These are phyloP conservation scores for Automeris io DNA, from an alignment of 2,888 invertebrate species.

Conservation along the genomic window DNA sequence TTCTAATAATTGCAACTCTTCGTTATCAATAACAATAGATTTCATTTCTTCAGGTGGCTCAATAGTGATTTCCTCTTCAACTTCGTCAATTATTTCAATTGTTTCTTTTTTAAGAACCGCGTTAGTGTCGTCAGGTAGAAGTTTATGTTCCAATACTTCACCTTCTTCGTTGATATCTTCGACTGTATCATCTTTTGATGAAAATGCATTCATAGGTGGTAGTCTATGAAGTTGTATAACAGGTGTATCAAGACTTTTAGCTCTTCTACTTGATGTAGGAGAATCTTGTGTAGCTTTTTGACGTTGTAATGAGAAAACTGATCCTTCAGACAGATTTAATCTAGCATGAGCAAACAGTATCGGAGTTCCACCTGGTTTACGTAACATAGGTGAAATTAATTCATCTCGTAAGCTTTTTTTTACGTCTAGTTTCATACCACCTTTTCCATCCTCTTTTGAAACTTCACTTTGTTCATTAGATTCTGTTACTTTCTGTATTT, in stretches of 20 bases:
- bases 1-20: slow-evolving; percentile 75
- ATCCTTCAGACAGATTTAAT: slow-evolving; percentile 89
- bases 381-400: slow-evolving; percentile 81
- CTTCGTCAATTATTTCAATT: slow-evolving; percentile 69
- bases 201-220: slow-evolving; percentile 90
- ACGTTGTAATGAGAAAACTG: slow-evolving; percentile 85
- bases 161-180: slow-evolving; percentile 84
- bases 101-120: slow-evolving; percentile 40
- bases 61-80: slow-evolving; percentile 67
- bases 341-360: slow-evolving; percentile 87
- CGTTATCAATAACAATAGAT: slow-evolving; percentile 74
- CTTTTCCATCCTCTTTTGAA: slow-evolving; percentile 41
- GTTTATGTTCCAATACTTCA: slow-evolving; percentile 78
- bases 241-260: slow-evolving; percentile 90
- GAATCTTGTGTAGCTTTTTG: slow-evolving; percentile 86
- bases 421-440: slow-evolving; percentile 42
- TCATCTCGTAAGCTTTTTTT: slow-evolving; percentile 81
- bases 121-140: slow-evolving; percentile 60
- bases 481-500: slow-evolving; percentile 75
- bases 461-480: slow-evolving; percentile 50
- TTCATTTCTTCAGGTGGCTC: slow-evolving; percentile 52
- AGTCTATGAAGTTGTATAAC: slow-evolving; percentile 87
- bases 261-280: slow-evolving; percentile 84
- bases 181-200: slow-evolving; percentile 92
- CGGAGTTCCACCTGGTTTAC: slow-evolving; percentile 85